Conservation (phyloP, 2,797 vertebrate species). For the Stomatorhinus walkeri region DNA sequence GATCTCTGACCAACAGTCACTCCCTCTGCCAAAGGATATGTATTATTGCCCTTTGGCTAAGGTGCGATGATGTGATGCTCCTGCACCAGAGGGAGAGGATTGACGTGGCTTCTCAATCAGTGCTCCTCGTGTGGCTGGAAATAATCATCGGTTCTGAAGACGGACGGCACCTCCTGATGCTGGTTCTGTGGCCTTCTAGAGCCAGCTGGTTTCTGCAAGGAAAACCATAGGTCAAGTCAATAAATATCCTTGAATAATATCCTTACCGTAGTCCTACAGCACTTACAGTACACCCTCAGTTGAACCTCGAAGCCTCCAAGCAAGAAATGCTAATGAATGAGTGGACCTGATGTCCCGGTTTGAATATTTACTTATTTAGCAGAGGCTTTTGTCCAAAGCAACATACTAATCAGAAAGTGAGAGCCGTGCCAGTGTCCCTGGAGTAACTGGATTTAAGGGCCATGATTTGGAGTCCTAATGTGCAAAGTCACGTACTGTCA, state of each 20-base stretch:
- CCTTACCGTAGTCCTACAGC: background rate
- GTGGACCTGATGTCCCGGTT: background rate
- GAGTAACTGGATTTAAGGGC: background rate
- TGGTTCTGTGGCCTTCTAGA: conserved; percentile 57
- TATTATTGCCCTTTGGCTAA: conserved; percentile 36
- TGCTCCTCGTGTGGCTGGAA: conserved; percentile 68
- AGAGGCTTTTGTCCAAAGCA: background rate
- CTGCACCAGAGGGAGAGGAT: conserved; percentile 34
- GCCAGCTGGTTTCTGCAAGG: conserved; percentile 67
- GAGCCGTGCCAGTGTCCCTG: background rate
- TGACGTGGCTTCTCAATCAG: conserved; percentile 35
- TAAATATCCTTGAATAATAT: background rate
- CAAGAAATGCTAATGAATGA: background rate
- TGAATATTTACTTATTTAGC: background rate
- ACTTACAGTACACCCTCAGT: background rate
- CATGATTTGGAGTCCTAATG: background rate
- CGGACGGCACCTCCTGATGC: conserved; percentile 67
- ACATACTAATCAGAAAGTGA: background rate
- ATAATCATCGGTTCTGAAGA: conserved; percentile 87
- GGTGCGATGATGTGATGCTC: background rate
- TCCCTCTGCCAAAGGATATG: conserved; percentile 30
- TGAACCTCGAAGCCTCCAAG: background rate
- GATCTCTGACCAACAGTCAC: conserved; percentile 36
- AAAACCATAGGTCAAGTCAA: conserved; percentile 1
- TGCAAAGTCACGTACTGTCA: background rate